Conservation (phyloP, 2,888 invertebrate species). For the Salticus scenicus region DNA sequence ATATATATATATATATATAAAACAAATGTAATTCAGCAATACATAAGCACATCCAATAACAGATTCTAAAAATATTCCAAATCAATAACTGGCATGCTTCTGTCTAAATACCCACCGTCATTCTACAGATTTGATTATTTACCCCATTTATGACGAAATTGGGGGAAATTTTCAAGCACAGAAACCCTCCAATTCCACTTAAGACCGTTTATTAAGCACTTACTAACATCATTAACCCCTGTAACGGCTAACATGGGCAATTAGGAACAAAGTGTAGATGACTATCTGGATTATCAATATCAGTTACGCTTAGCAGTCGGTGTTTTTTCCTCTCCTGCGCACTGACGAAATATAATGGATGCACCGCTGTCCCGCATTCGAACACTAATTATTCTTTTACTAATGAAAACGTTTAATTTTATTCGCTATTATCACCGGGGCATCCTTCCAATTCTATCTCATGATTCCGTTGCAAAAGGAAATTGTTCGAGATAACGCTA, state of each 20-base stretch:
- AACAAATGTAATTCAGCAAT: too few relatives aligned
- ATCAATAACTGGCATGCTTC: too few relatives aligned
- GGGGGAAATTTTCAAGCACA: neutral
- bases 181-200: neutral
- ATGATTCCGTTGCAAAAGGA: slow-evolving; percentile 32
- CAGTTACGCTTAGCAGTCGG: slow-evolving; percentile 2
- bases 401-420: slow-evolving; percentile 49
- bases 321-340: slow-evolving; percentile 32
- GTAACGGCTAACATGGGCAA: slow-evolving; percentile 22
- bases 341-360: slow-evolving; percentile 37
- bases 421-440: slow-evolving; percentile 21
- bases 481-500: slow-evolving; percentile 49
- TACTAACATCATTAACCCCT: slow-evolving; percentile 11
- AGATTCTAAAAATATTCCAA: too few relatives aligned
- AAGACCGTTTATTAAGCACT: slow-evolving; percentile 9
- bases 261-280: slow-evolving; percentile 33
- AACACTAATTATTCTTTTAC: slow-evolving; percentile 39
- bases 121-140: slow-evolving; percentile 17
- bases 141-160: slow-evolving; percentile 17
- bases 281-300: slow-evolving; percentile 37
- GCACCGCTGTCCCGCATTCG: neutral
- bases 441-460: slow-evolving; percentile 14
- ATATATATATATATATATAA: too few relatives aligned
- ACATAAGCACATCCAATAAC: too few relatives aligned
- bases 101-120: too few relatives aligned